Conservation (phyloP, 2,888 invertebrate species). For the Nymphalis urticae region DNA sequence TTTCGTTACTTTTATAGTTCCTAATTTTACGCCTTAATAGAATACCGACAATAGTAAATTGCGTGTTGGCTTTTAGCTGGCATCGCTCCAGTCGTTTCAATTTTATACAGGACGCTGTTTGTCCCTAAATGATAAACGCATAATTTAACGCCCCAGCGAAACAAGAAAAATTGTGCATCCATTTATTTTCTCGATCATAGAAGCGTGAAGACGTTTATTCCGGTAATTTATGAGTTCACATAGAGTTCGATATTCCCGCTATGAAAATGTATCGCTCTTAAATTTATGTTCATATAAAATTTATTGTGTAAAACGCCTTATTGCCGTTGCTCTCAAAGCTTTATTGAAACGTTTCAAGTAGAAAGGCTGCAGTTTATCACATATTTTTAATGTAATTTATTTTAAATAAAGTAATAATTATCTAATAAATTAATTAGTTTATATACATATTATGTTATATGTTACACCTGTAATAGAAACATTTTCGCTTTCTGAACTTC, state of each 20-base stretch:
- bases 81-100: constrained; percentile 78
- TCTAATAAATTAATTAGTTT: not conserved
- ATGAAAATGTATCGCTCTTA: constrained; percentile 38
- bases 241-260: constrained; percentile 42
- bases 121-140: constrained; percentile 79
- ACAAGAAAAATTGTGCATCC: constrained; percentile 72
- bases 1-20: constrained; percentile 34
- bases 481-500: too few species aligned
- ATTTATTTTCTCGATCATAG: constrained; percentile 69
- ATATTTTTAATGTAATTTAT: constrained; percentile 6
- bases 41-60: constrained; percentile 47
- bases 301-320: constrained; percentile 37
- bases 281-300: constrained; percentile 38
- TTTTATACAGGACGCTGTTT: constrained; percentile 70
- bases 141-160: constrained; percentile 74
- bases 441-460: too few species aligned
- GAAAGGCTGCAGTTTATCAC: constrained; percentile 29
- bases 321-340: constrained; percentile 33
- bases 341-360: constrained; percentile 35
- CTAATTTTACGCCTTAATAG: constrained; percentile 45
- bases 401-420: not conserved
- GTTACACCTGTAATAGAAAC: too few species aligned
- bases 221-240: constrained; percentile 62
- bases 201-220: constrained; percentile 65
- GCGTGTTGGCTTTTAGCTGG: constrained; percentile 61